Percentiles rank a stretch among this genome's conserved stretches.
Conservation (phyloP, 2,797 vertebrate genomes). For the Myotis vivesi region DNA sequence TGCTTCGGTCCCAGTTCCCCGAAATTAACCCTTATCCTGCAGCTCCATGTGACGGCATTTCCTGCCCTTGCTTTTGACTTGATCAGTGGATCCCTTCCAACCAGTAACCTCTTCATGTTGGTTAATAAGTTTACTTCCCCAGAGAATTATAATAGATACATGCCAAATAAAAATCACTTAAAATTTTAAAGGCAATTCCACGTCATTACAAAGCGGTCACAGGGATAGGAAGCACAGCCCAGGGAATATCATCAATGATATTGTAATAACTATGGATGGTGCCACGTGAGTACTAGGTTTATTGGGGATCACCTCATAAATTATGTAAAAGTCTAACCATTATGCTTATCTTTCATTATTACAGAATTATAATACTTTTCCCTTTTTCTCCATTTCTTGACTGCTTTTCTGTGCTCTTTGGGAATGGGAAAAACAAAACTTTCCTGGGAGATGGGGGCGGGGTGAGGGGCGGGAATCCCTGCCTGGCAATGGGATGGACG, state of each 20-base stretch:
- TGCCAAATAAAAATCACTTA: background rate
- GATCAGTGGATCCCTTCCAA: background rate
- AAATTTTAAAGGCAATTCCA: too few relatives aligned
- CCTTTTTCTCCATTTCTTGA: background rate
- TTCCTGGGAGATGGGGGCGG: background rate
- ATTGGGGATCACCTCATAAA: background rate
- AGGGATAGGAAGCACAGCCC: background rate
- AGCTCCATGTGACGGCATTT: fast-evolving
- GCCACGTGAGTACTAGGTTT: background rate
- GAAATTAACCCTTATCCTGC: background rate
- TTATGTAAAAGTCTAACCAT: background rate
- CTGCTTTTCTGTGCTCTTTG: background rate
- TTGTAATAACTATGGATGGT: fast-evolving
- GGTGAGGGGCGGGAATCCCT: background rate
- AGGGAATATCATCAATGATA: background rate
- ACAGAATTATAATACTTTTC: background rate
- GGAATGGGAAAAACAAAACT: background rate
- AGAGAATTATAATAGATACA: background rate
- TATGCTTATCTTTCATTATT: background rate
- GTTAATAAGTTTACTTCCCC: background rate
- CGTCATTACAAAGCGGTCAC: background rate
- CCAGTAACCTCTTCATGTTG: background rate
- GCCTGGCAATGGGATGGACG: background rate
- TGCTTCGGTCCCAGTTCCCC: fast-evolving
- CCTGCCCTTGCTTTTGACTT: background rate